These are phyloP conservation scores for Anhinga rufa DNA, from an alignment of 2,113 vertebrate species.

Conservation along the genomic window DNA sequence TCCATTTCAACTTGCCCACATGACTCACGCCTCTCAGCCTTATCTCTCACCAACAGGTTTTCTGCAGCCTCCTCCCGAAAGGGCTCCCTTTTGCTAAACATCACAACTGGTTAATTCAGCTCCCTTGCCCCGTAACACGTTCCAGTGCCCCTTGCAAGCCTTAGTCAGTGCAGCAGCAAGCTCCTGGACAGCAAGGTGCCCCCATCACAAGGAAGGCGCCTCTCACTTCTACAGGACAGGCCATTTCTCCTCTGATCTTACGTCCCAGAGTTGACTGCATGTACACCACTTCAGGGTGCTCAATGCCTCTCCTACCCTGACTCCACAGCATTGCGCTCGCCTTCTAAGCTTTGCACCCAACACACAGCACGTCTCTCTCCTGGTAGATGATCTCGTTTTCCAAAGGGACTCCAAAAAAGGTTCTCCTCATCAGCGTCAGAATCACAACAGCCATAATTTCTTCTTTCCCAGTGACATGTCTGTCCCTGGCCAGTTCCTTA, in stretches of 20 bases:
- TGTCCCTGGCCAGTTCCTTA: neutral
- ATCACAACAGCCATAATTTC: neutral
- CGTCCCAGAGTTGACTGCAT: neutral
- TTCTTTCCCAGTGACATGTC: neutral
- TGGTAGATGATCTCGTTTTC: neutral
- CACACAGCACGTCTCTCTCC: neutral
- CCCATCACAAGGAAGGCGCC: neutral
- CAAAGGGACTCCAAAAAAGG: neutral
- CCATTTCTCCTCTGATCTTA: neutral
- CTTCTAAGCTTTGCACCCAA: neutral
- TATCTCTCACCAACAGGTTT: neutral
- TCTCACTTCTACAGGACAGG: neutral
- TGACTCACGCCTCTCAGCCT: neutral
- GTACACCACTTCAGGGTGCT: rapidly evolving
- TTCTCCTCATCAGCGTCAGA: neutral
- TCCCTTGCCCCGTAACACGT: neutral
- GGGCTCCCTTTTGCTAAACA: neutral
- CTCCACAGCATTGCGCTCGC: neutral
- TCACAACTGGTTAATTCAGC: neutral
- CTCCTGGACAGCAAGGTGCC: rapidly evolving
- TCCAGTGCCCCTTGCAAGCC: neutral
- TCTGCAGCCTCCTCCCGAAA: neutral
- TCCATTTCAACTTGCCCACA: neutral
- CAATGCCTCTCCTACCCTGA: rapidly evolving
- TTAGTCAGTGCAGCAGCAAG: rapidly evolving